Base-by-base conservation (phyloP, 2,888 invertebrate species). In the Epicampocera succincta region DNA sequence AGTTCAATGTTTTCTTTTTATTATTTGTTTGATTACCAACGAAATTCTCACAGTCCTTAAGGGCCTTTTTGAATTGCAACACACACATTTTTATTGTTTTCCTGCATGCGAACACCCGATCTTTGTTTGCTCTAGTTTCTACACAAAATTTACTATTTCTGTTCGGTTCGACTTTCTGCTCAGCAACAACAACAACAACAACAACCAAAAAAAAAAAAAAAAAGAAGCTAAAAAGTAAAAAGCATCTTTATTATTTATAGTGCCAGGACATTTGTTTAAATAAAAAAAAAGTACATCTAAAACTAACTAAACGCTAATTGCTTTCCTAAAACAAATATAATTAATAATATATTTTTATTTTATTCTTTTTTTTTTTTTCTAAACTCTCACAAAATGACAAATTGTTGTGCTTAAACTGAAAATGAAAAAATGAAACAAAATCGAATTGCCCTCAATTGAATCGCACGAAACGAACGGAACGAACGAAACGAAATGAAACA, bases 401-500 rank as follows among this genome's bases (percentile, higher is more conserved):
- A 76, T 50, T 80, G 77, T 63, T 60, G 50, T 60, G 40, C 29
- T 8, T 9, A 33, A 33, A 33, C 33, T 33, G 33, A 8, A 29
- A 29, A 8, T 33, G 33, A 33, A 33, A 29, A 33, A 46, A 79
- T 85, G 85, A 29, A 48, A n/a, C 61, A 60, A 68, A 76, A 52
- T 66, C 83, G 76, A 85, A 33, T 33, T 33, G 33, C 33, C 33
- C 8, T 56, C 76, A 79, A 46, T 86, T 84, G 48, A 82, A 83
- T 85, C 33, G 52, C 17, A 17, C n/a, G 17, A 17, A 61, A 61
- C 25, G 25, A 42, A n/a, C n/a, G n/a, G n/a, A n/a, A n/a, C n/a
- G n/a, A n/a, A n/a, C n/a, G n/a, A n/a, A n/a, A 60, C 2, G 40
- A 25, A 56, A 74, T 61, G 85, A 85, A 87, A 87, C 96, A 96